Conservation (phyloP, 2,888 invertebrate genomes). For the Catocala fraxini region DNA sequence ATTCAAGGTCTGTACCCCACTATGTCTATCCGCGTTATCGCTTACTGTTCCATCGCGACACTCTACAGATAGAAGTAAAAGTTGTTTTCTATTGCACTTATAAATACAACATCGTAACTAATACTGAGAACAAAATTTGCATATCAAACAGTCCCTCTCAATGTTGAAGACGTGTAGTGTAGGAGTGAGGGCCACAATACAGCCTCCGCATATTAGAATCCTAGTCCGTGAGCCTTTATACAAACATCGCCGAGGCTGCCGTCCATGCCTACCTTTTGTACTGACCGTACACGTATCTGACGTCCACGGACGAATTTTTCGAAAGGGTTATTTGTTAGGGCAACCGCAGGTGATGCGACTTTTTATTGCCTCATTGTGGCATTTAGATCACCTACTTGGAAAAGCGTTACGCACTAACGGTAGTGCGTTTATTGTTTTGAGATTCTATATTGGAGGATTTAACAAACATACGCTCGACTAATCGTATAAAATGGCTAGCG, state of each 20-base stretch:
- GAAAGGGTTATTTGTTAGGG: constrained; percentile 34
- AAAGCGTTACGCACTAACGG: too few relatives aligned
- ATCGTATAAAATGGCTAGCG: too few relatives aligned
- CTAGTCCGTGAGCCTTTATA: constrained; percentile 34
- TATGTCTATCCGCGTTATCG: too few relatives aligned
- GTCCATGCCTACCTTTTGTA: constrained; percentile 59
- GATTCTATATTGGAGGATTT: too few relatives aligned
- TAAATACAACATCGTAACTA: background rate
- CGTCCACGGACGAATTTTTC: constrained; percentile 32
- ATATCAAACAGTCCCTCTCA: constrained; percentile 25
- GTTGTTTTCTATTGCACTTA: too few relatives aligned
- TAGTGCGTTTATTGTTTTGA: too few relatives aligned
- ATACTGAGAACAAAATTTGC: constrained; percentile 22
- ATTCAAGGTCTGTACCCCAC: too few relatives aligned
- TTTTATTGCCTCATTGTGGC: background rate
- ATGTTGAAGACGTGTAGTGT: constrained; percentile 17
- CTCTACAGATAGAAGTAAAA: too few relatives aligned
- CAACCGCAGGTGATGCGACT: constrained; percentile 10
- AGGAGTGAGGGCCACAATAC: constrained; percentile 30
- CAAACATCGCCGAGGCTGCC: constrained; percentile 57
- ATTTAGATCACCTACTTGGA: too few relatives aligned
- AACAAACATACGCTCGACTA: too few relatives aligned
- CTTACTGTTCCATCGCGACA: too few relatives aligned
- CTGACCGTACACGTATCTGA: constrained; percentile 46
- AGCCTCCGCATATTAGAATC: constrained; percentile 42